Evolutionary conservation across 2,113 vertebrate genomes (phyloP).

Genomic region (Macquaria australasica): DNA sequence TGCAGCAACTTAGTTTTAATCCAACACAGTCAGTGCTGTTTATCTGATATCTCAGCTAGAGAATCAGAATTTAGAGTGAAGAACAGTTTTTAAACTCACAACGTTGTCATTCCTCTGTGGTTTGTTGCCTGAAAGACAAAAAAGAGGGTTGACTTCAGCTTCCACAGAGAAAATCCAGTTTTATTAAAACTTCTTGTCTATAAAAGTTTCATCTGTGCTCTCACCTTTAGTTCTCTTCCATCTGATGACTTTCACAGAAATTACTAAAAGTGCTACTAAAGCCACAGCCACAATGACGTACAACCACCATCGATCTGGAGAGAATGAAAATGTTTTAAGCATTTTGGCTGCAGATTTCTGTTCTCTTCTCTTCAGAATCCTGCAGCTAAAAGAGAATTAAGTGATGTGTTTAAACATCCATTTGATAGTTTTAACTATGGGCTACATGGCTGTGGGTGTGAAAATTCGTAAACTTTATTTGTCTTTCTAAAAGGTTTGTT

Average conservation of each 20-base stretch:
- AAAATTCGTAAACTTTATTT: too few relatives aligned
- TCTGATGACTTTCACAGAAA: background rate
- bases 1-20: background rate
- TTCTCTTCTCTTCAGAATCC: background rate
- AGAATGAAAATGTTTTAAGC: background rate
- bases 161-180: background rate
- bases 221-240: constrained; percentile 36
- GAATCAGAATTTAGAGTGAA: background rate
- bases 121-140: constrained; percentile 13
- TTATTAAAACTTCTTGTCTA: background rate
- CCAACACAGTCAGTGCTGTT: background rate
- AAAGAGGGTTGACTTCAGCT: background rate
- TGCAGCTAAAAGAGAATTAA: background rate
- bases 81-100: constrained; percentile 22
- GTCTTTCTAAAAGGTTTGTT: background rate
- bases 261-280: background rate
- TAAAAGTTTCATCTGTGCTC: background rate
- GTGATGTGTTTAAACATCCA: background rate
- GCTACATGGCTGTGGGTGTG: too few relatives aligned
- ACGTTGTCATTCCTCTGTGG: rapidly evolving
- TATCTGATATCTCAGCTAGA: background rate
- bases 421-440: too few relatives aligned
- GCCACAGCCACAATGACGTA: background rate
- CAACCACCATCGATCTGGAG: background rate
- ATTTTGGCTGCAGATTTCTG: background rate